phyloP scores from a whole-genome alignment of 2,113 vertebrate species.

The Zosterops hypoxanthus region DNA sequence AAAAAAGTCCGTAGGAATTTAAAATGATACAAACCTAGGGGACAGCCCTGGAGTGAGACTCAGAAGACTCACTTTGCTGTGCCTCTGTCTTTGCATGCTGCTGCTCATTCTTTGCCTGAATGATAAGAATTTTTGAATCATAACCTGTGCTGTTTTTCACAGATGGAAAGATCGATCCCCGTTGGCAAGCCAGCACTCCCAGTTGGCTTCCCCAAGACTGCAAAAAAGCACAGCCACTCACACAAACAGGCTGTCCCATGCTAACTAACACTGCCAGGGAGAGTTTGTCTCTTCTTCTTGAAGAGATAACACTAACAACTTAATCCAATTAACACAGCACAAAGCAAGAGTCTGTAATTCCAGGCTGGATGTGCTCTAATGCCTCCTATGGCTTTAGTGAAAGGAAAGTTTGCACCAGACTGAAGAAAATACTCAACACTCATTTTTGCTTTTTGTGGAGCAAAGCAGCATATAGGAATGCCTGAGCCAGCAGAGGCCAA shows the following conservation, averaged over 20 bases:
- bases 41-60: background rate
- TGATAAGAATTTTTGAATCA: background rate
- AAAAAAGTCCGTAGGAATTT: background rate
- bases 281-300: background rate
- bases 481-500: background rate
- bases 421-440: conserved; percentile 18
- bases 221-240: background rate
- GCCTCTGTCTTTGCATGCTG: background rate
- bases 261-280: background rate
- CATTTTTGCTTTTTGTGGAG: conserved; percentile 5
- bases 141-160: background rate
- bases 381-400: background rate
- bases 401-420: background rate
- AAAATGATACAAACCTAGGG: background rate
- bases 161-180: background rate
- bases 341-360: background rate
- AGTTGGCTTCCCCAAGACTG: fast-evolving
- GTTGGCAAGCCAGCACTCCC: background rate
- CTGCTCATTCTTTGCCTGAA: background rate
- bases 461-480: background rate
- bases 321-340: conserved; percentile 28
- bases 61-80: background rate
- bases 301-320: background rate
- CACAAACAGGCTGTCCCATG: background rate
- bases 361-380: background rate